Evolutionary conservation across 1,140 invertebrate species (phyloP).

Genomic region (Gonioctena quinquepunctata): DNA sequence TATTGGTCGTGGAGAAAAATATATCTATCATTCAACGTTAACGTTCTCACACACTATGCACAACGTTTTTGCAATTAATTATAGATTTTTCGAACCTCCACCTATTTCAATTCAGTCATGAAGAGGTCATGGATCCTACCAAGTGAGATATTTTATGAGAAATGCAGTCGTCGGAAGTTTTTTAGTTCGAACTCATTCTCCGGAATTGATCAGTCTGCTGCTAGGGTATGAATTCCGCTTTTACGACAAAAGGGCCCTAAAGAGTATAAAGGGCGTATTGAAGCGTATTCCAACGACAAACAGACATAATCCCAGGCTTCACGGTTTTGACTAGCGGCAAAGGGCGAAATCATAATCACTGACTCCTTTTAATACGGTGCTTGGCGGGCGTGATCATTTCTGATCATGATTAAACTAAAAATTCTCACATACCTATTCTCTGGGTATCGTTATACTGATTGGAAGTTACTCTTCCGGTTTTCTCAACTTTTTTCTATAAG

Average conservation of each 20-base stretch:
- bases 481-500: too few species aligned
- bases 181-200: neutral
- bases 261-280: conserved; percentile 5
- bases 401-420: too few species aligned
- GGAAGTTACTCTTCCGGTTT: too few species aligned
- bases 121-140: neutral
- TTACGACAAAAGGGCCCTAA: neutral
- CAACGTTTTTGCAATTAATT: too few species aligned
- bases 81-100: neutral
- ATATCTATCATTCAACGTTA: neutral
- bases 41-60: too few species aligned
- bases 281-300: neutral
- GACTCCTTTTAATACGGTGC: neutral
- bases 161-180: too few species aligned
- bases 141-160: neutral
- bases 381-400: neutral
- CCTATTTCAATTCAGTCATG: neutral
- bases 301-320: conserved; percentile 15
- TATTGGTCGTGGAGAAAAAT: too few species aligned
- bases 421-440: too few species aligned
- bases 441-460: too few species aligned
- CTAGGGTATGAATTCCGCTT: neutral
- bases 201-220: neutral
- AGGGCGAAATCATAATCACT: neutral
- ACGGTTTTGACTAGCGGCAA: neutral